phyloP scores from a whole-genome alignment of 2,888 invertebrate species.

The Mamestra brassicae region DNA sequence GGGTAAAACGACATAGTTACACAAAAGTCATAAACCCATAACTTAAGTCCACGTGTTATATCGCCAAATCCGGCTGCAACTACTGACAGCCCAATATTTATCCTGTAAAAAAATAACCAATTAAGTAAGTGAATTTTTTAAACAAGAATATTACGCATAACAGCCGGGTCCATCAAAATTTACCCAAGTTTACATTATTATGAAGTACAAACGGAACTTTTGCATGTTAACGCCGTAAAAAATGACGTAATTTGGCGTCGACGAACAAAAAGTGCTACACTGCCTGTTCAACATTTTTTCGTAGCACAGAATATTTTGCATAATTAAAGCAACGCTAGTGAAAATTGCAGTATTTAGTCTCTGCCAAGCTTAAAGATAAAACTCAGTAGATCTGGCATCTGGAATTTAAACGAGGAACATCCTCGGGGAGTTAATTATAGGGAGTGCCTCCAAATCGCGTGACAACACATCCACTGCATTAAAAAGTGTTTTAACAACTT shows the following conservation, averaged over 20 bases:
- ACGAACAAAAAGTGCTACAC: constrained; percentile 40
- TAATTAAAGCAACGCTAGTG: constrained; percentile 53
- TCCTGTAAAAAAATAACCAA: constrained; percentile 71
- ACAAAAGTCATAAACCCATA: constrained; percentile 82
- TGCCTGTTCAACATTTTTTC: constrained; percentile 37
- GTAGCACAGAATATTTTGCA: constrained; percentile 42
- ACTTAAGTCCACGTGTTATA: constrained; percentile 77
- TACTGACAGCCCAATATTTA: constrained; percentile 80
- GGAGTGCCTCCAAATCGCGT: constrained; percentile 36
- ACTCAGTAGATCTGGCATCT: constrained; percentile 39
- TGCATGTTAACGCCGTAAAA: constrained; percentile 50
- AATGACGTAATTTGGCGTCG: constrained; percentile 49
- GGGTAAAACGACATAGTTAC: constrained; percentile 82
- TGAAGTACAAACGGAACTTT: constrained; percentile 51
- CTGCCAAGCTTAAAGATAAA: constrained; percentile 46
- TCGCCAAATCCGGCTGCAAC: constrained; percentile 85
- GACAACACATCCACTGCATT: constrained; percentile 32
- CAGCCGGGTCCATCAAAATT: constrained; percentile 31
- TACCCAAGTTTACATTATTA: constrained; percentile 53
- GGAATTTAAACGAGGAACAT: constrained; percentile 49
- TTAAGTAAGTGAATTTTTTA: constrained; percentile 18
- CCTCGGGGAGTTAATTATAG: constrained; percentile 43
- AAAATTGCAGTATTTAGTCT: constrained; percentile 60
- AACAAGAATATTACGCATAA: constrained; percentile 10
- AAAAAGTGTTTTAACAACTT: constrained; percentile 30